Evolutionary conservation across 2,797 vertebrate species (phyloP).

Genomic region (Vespertilio murinus): DNA sequence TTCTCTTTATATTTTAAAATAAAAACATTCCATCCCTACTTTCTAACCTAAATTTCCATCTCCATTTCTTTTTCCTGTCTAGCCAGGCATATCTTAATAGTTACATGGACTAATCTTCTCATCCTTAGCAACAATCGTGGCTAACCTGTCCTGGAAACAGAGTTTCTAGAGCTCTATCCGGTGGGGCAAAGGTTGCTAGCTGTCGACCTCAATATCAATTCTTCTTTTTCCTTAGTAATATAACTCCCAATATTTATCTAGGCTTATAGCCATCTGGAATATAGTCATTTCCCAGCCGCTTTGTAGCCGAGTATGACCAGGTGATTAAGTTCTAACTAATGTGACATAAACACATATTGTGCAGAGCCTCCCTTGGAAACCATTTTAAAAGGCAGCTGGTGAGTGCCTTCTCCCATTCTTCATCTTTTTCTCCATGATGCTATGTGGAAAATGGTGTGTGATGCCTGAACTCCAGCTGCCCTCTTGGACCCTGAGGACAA

Average conservation of each 20-base stretch:
- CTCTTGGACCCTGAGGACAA: not conserved
- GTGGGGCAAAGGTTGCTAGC: not conserved
- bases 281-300: conserved; percentile 30
- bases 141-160: conserved; percentile 23
- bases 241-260: conserved; percentile 39
- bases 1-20: conserved; percentile 40
- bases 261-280: not conserved
- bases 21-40: not conserved
- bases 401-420: not conserved
- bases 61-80: not conserved
- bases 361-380: not conserved
- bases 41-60: not conserved
- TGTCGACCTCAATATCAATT: conserved; percentile 41
- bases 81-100: not conserved
- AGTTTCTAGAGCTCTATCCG: conserved; percentile 36
- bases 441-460: not conserved
- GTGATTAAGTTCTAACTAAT: not conserved
- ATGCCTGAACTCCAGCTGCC: not conserved
- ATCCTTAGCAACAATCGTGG: conserved; percentile 46
- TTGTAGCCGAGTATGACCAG: not conserved
- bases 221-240: conserved; percentile 43
- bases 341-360: not conserved
- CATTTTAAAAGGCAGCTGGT: not conserved
- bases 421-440: not conserved
- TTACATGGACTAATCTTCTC: conserved; percentile 22